Evolutionary conservation across 1,140 invertebrate species (phyloP).

Genomic region (Calosoma granatense): DNA sequence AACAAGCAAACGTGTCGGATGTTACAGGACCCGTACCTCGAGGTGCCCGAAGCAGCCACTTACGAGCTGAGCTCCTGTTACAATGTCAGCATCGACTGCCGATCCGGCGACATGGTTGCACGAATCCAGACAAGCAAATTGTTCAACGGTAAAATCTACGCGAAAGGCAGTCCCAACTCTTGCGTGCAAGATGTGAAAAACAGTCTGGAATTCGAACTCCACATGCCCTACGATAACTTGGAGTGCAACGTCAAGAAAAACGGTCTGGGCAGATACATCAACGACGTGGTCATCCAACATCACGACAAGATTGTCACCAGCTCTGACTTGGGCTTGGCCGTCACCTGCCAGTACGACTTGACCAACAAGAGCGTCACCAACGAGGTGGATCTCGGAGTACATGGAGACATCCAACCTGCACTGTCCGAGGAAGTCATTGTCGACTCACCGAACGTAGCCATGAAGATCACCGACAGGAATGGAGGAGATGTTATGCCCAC

Average conservation of each 20-base stretch:
- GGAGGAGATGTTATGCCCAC: slow-evolving; percentile 70
- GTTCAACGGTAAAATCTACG: slow-evolving; percentile 90
- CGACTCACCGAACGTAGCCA: slow-evolving; percentile 85
- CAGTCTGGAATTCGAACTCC: slow-evolving; percentile 75
- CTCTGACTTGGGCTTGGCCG: slow-evolving; percentile 80
- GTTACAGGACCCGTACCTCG: slow-evolving; percentile 73
- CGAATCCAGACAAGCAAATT: slow-evolving; percentile 83
- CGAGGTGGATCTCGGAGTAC: slow-evolving; percentile 81
- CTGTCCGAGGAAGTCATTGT: slow-evolving; percentile 77
- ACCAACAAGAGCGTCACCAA: slow-evolving; percentile 90
- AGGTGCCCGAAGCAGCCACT: slow-evolving; percentile 78
- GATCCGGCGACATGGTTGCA: slow-evolving; percentile 85
- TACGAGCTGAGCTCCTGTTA: slow-evolving; percentile 91
- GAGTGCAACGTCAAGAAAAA: slow-evolving; percentile 83
- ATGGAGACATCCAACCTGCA: slow-evolving; percentile 69
- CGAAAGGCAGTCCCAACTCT: slow-evolving; percentile 83
- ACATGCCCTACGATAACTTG: slow-evolving; percentile 84
- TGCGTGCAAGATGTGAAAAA: slow-evolving; percentile 80
- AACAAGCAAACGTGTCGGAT: not conserved
- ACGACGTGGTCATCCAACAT: slow-evolving; percentile 87
- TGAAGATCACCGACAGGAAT: slow-evolving; percentile 83
- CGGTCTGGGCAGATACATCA: slow-evolving; percentile 71
- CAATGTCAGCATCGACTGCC: slow-evolving; percentile 87
- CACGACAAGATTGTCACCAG: slow-evolving; percentile 92
- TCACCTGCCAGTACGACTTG: slow-evolving; percentile 88